Evolutionary conservation across 1,140 invertebrate species (phyloP).

Genomic region (honey bee (Apis mellifera)): Amel_HAv3.1 CM009943.2:2481001-2481500

Average conservation of each 20-base stretch:
- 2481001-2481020: constrained; percentile 76
- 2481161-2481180: too few relatives aligned
- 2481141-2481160: too few relatives aligned
- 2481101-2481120: constrained; percentile 33
- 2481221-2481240: too few relatives aligned
- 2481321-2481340: too few relatives aligned
- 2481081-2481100: constrained; percentile 18
- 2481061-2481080: constrained; percentile 34
- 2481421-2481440: constrained; percentile 17
- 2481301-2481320: too few relatives aligned
- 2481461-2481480: constrained; percentile 46
- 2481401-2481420: not conserved
- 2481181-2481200: too few relatives aligned
- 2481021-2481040: constrained; percentile 77
- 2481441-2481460: not conserved
- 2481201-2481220: too few relatives aligned
- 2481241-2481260: too few relatives aligned
- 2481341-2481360: too few relatives aligned
- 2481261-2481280: too few relatives aligned
- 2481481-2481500: constrained; percentile 65
- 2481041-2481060: constrained; percentile 75
- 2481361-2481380: not conserved
- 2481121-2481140: not conserved
- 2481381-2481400: not conserved
- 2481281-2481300: too few relatives aligned